These are phyloP conservation scores for Exephanes ischioxanthus DNA, from an alignment of 2,888 invertebrate species.

Conservation along the genomic window DNA sequence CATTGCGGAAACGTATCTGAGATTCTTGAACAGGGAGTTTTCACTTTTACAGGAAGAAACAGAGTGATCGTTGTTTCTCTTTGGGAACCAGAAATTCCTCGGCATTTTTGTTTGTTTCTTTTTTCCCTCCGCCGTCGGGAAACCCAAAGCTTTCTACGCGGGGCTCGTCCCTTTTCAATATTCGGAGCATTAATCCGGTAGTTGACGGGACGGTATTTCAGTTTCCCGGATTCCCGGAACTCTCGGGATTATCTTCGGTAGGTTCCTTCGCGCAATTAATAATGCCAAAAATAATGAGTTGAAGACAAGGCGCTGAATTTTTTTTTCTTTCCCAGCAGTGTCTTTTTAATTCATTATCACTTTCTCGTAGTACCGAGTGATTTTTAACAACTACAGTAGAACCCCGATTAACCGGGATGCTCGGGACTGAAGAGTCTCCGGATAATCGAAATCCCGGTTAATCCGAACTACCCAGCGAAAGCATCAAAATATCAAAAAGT, in stretches of 20 bases:
- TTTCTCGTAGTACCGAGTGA: background rate
- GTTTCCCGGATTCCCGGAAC: background rate
- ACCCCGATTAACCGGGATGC: no score
- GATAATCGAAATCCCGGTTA: no score
- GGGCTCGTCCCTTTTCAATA: slow-evolving; percentile 19
- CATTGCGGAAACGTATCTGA: slow-evolving; percentile 48
- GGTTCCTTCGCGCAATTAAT: no score
- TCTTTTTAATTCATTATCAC: no score
- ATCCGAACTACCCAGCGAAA: no score
- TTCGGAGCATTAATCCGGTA: slow-evolving; percentile 11
- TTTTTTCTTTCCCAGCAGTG: no score
- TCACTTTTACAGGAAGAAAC: background rate
- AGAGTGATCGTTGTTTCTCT: slow-evolving; percentile 21
- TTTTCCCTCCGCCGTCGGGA: slow-evolving; percentile 22
- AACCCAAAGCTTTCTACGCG: background rate
- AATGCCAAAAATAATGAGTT: background rate
- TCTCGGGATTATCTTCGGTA: no score
- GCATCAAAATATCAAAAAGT: no score
- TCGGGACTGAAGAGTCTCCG: no score
- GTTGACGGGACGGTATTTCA: background rate
- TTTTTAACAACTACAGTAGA: no score
- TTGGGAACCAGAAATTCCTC: slow-evolving; percentile 11
- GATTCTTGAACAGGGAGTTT: slow-evolving; percentile 19
- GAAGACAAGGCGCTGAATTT: no score
- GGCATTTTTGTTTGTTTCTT: background rate